phyloP scores from a whole-genome alignment of 2,888 invertebrate species.

The Opisthograptis luteolata region DNA sequence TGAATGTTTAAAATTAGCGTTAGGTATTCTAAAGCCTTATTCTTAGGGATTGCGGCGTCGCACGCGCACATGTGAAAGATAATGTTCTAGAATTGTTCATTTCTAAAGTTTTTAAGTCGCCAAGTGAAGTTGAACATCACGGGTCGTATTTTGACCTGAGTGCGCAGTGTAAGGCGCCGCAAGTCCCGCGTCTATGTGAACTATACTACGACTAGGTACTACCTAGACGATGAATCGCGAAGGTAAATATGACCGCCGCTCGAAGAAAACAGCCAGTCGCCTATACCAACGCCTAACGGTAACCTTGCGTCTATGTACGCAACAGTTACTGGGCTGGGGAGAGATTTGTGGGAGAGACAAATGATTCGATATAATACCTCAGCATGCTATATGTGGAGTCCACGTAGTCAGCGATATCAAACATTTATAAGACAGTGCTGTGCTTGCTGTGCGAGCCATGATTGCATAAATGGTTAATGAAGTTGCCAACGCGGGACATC shows the following conservation, averaged over 20 bases:
- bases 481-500: no score
- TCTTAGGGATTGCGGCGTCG: conserved; percentile 31
- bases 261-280: background rate
- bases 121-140: background rate
- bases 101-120: background rate
- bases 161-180: conserved; percentile 16
- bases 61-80: background rate
- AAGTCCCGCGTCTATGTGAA: conserved; percentile 9
- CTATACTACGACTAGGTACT: conserved; percentile 14
- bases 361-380: no score
- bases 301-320: no score
- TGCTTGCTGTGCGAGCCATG: no score
- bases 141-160: background rate
- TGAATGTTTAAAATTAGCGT: conserved; percentile 52
- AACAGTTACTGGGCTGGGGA: no score
- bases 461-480: no score
- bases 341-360: no score
- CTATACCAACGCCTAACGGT: background rate
- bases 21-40: conserved; percentile 55
- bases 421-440: no score
- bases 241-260: conserved; percentile 1
- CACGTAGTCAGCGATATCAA: no score
- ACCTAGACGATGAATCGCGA: conserved; percentile 6
- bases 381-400: no score
- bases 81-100: background rate